Percentiles rank a stretch among this genome's conserved stretches.
Evolutionary conservation across 92 coral and sea anemone genomes (phyloP).

Genomic region (Porites divaricata): DNA sequence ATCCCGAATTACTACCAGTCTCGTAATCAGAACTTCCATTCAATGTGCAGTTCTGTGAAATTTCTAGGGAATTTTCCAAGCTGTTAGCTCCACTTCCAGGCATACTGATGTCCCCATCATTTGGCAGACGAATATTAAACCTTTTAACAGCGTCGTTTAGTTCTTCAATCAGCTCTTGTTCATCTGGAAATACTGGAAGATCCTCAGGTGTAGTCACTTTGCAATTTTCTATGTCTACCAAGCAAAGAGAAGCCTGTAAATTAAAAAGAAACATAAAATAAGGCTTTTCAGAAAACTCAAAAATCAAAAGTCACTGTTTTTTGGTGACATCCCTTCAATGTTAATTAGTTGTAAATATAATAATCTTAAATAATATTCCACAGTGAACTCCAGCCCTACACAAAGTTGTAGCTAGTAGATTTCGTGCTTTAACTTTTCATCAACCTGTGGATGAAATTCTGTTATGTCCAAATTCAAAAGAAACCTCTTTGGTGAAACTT

Average conservation of each 20-base stretch:
- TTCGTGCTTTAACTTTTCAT: no score
- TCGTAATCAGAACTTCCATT: conserved; percentile 75
- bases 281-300: neutral
- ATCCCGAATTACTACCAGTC: conserved; percentile 68
- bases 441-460: no score
- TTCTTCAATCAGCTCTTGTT: conserved; percentile 82
- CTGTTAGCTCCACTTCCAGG: conserved; percentile 74
- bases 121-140: conserved; percentile 62
- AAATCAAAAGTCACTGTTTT: neutral
- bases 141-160: conserved; percentile 78
- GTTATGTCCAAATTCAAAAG: no score
- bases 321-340: no score
- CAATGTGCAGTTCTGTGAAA: conserved; percentile 50
- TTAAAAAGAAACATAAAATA: neutral
- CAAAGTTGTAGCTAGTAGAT: no score
- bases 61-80: conserved; percentile 68
- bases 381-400: no score
- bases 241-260: conserved; percentile 90
- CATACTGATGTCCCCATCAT: conserved; percentile 41
- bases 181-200: conserved; percentile 93
- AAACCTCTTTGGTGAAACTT: no score
- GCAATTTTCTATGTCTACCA: conserved; percentile 84
- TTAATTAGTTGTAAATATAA: no score
- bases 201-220: conserved; percentile 89
- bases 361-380: no score